Percentiles rank a stretch among this genome's conserved stretches.
Conservation (phyloP, 2,113 vertebrate species). For the Paradisaea rubra region DNA sequence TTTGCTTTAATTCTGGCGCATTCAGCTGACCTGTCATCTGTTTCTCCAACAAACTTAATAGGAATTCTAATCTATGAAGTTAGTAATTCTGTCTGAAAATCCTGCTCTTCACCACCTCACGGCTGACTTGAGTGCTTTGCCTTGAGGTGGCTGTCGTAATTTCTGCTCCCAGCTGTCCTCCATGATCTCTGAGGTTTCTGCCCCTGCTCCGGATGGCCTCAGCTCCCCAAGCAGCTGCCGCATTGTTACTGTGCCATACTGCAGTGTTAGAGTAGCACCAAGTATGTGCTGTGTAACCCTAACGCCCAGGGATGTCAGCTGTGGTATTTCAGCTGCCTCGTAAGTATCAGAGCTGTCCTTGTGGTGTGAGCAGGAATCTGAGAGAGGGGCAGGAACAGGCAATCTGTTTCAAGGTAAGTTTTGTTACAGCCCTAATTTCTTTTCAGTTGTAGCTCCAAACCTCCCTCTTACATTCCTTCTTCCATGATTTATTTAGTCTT, state of each 20-base stretch:
- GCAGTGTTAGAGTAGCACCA: not conserved
- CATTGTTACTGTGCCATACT: not conserved
- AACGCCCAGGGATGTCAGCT: not conserved
- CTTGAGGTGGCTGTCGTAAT: not conserved
- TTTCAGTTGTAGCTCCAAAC: not conserved
- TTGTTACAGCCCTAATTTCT: not conserved
- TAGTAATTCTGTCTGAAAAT: not conserved
- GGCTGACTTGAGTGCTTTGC: not conserved
- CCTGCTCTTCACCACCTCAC: not conserved
- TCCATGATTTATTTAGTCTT: not conserved
- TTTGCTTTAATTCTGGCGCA: not conserved
- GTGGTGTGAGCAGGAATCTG: not conserved
- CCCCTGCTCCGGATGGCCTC: not conserved
- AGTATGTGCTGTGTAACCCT: not conserved
- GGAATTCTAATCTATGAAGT: not conserved
- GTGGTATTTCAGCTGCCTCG: slow-evolving; percentile 3
- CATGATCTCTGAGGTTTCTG: not conserved
- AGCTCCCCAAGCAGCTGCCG: slow-evolving; percentile 12
- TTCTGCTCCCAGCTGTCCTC: slow-evolving; percentile 17
- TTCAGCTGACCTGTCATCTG: not conserved
- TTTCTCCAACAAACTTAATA: not conserved
- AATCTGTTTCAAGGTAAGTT: slow-evolving; percentile 34
- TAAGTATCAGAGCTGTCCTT: not conserved
- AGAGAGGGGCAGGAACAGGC: not conserved
- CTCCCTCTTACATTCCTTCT: not conserved